Percentiles rank a stretch among this genome's conserved stretches.
Evolutionary conservation across 2,797 vertebrate species (phyloP).

Genomic region (Hephaestus fuliginosus): DNA sequence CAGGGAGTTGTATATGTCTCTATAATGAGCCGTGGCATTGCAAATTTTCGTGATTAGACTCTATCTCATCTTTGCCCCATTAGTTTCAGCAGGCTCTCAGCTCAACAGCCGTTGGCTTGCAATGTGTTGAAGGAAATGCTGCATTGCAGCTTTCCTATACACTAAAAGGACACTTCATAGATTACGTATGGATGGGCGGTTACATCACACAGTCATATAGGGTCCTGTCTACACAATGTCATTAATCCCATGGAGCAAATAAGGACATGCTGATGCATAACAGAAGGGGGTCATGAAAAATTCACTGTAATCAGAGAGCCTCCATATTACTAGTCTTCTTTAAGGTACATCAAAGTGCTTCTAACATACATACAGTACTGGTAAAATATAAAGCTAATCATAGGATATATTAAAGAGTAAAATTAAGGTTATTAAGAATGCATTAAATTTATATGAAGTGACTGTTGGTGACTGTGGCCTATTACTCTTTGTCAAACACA

Average conservation of each 20-base stretch:
- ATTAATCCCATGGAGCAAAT: conserved; percentile 31
- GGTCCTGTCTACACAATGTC: conserved; percentile 43
- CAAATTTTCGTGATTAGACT: conserved; percentile 53
- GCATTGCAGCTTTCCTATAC: conserved; percentile 80
- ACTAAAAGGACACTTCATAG: conserved; percentile 58
- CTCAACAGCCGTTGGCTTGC: conserved; percentile 53
- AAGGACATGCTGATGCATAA: conserved; percentile 46
- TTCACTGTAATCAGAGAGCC: conserved; percentile 15
- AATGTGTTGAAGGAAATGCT: conserved; percentile 73
- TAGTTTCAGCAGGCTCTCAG: conserved; percentile 58
- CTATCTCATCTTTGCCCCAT: conserved; percentile 63
- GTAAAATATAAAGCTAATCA: background rate
- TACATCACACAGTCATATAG: conserved; percentile 45
- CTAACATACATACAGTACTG: background rate
- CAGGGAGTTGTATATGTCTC: conserved; percentile 7
- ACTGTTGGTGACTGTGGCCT: background rate
- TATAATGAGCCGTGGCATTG: conserved; percentile 51
- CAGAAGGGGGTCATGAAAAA: conserved; percentile 34
- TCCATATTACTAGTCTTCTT: conserved; percentile 1
- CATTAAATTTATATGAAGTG: background rate
- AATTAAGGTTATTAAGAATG: background rate
- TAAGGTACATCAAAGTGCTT: conserved; percentile 2
- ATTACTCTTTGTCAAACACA: background rate
- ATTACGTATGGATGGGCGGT: conserved; percentile 50
- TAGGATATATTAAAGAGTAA: background rate